Evolutionary conservation across 2,797 vertebrate species (phyloP), one percentile per base, ranked within the genome.

Genomic region (Acanthopagrus latus): DNA sequence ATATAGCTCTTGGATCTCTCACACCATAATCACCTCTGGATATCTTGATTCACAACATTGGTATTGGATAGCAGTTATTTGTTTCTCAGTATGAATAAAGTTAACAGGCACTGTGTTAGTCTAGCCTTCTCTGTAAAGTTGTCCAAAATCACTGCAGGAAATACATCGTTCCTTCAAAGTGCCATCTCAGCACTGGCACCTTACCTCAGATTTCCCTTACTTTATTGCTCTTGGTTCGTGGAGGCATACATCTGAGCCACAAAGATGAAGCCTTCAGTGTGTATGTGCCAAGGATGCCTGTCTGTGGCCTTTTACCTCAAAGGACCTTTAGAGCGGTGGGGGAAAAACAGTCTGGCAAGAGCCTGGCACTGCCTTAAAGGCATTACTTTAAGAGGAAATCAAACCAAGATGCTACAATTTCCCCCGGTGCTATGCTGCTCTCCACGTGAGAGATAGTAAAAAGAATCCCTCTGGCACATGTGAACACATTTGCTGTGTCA

Each of bases 161-260:
- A 93, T 74, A 79, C 60, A 78, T 76, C 46, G 66, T 62, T 86
- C 76, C 71, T 60, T 82, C 87, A 86, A 94, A 93, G 69, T 80
- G 90, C 86, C 90, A 92, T 93, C 85, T 88, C 84, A 94, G 88
- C 78, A 64, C 65, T 87, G 90, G 82, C 76, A 78, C 47, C 54
- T 4, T 43, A 29, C n/a, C 52, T 76, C 64, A 92, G 90, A 90
- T 86, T 84, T 87, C 68, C 76, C 64, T 80, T 48, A 83, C 87
- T 91, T 86, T 76, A 83, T 85, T 88, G 73, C 71, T 85, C 66
- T 90, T 78, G 77, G 85, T 89, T 76, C 48, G 64, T 62, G 44
- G 25, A 71, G n/a, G 58, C 59, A 58, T 68, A 46, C 65, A 68
- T 77, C 38, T 80, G 52, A 78, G 63, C 76, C 73, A 64, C 68